Evolutionary conservation across 2,113 vertebrate species (phyloP).

Genomic region (Rhynchopsitta pachyrhyncha): DNA sequence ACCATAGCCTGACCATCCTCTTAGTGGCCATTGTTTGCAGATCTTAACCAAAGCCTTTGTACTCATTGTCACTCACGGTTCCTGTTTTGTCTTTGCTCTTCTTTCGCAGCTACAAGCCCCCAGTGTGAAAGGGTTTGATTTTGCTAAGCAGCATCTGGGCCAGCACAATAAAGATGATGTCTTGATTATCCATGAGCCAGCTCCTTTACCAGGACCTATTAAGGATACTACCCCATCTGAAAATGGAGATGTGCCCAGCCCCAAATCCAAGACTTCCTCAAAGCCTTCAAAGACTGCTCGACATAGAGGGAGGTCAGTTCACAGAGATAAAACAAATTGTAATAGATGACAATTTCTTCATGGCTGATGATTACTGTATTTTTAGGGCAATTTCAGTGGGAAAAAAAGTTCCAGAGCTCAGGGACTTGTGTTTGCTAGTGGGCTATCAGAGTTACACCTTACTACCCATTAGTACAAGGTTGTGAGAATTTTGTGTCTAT

Average conservation of each 20-base stretch:
- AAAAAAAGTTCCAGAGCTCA: not conserved
- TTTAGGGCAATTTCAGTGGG: not conserved
- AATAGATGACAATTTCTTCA: not conserved
- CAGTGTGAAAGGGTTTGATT: conserved; percentile 97
- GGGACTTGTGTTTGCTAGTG: not conserved
- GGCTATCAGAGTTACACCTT: not conserved
- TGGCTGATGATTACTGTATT: not conserved
- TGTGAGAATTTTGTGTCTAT: not conserved
- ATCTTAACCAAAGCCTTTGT: not conserved
- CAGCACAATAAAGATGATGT: conserved; percentile 96
- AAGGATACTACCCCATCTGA: conserved; percentile 89
- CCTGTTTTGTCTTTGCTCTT: conserved; percentile 16
- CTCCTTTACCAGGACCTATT: conserved; percentile 75
- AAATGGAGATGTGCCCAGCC: conserved; percentile 88
- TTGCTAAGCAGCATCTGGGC: conserved; percentile 97
- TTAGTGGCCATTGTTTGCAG: not conserved
- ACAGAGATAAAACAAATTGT: not conserved
- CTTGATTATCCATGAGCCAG: conserved; percentile 90
- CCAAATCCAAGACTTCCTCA: conserved; percentile 83
- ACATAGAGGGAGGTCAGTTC: conserved; percentile 87
- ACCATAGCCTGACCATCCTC: not conserved
- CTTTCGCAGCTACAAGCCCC: conserved; percentile 88
- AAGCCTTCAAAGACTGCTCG: conserved; percentile 83
- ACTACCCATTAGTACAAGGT: not conserved
- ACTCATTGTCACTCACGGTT: not conserved